These are phyloP conservation scores for Lanius collurio DNA, from an alignment of 2,113 vertebrate species.

Conservation along the genomic window DNA sequence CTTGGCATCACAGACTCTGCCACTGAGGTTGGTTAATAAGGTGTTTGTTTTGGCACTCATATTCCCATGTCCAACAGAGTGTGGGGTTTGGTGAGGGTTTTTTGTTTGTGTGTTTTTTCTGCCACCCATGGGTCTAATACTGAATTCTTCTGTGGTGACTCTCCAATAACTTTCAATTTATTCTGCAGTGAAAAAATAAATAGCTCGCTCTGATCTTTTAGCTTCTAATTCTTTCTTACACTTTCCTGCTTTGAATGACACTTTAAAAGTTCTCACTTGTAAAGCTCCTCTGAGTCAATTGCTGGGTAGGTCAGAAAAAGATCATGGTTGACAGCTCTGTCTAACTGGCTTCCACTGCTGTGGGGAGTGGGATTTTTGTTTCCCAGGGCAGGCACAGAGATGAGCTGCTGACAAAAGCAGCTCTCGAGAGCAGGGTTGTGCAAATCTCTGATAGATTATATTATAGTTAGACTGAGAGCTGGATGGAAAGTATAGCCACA, in stretches of 20 bases:
- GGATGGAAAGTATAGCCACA: background rate
- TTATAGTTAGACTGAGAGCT: background rate
- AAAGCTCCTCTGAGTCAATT: background rate
- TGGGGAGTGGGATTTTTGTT: background rate
- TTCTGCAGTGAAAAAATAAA: slow-evolving; percentile 11
- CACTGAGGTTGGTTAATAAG: background rate
- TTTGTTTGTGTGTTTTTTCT: background rate
- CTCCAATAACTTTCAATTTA: background rate
- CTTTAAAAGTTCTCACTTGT: background rate
- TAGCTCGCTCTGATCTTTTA: background rate
- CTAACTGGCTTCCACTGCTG: background rate
- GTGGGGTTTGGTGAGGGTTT: background rate
- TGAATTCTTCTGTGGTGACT: slow-evolving; percentile 26
- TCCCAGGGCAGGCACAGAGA: background rate
- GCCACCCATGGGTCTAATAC: background rate
- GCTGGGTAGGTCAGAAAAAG: background rate
- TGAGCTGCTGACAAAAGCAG: background rate
- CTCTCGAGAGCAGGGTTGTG: background rate
- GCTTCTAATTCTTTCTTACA: background rate
- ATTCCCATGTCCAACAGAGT: background rate
- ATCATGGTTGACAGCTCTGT: background rate
- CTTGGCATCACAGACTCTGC: background rate
- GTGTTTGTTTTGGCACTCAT: background rate
- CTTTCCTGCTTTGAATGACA: background rate
- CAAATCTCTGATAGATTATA: background rate